Percentiles rank a stretch among this genome's conserved stretches.
Evolutionary conservation across 2,797 vertebrate species (phyloP).

Genomic region (Poecile montanus): DNA sequence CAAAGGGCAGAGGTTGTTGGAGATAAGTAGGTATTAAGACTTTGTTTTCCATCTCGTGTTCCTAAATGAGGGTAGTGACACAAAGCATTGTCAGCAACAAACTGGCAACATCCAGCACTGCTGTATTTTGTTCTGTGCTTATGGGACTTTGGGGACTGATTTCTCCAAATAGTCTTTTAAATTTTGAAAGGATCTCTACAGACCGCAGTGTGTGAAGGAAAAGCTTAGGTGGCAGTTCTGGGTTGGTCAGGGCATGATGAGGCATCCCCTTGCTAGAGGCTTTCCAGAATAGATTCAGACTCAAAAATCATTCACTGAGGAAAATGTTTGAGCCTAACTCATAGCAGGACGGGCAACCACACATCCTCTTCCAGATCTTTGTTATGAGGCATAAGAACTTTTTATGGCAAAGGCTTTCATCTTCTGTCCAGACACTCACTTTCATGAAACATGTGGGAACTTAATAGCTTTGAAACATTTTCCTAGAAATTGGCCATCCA

Average conservation of each 20-base stretch:
- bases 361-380: not conserved
- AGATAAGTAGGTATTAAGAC: not conserved
- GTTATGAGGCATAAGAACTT: not conserved
- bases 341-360: not conserved
- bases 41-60: not conserved
- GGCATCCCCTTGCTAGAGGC: not conserved
- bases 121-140: not conserved
- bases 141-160: not conserved
- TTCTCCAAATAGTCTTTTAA: conserved; percentile 2
- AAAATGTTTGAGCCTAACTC: not conserved
- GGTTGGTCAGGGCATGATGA: not conserved
- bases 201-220: not conserved
- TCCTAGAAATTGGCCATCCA: not conserved
- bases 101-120: not conserved
- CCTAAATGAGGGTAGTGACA: not conserved
- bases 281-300: not conserved
- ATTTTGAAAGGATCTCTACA: not conserved
- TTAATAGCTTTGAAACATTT: not conserved
- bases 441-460: not conserved
- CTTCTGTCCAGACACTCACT: not conserved
- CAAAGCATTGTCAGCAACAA: not conserved
- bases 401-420: not conserved
- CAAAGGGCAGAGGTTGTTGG: not conserved
- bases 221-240: not conserved
- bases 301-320: not conserved